phyloP scores from a whole-genome alignment of 2,888 invertebrate genomes.

The Ligdia adustata region DNA sequence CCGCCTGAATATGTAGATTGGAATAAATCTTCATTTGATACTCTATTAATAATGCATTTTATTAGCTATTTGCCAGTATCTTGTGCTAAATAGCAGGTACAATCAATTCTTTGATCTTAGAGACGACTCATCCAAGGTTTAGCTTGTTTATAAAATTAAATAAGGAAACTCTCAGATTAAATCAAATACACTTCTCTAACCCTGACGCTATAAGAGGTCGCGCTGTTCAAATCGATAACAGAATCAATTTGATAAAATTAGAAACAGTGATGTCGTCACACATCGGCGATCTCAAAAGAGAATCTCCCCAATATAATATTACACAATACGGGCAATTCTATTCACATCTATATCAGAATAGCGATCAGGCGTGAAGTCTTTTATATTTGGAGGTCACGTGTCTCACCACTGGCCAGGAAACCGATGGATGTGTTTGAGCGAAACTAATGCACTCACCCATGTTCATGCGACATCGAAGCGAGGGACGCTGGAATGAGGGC shows the following conservation, averaged over 20 bases:
- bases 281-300: constrained; percentile 41
- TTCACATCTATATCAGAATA: constrained; percentile 72
- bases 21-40: constrained; percentile 47
- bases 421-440: constrained; percentile 76
- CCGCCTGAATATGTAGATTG: constrained; percentile 54
- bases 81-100: too few species aligned
- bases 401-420: constrained; percentile 74
- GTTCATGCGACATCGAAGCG: constrained; percentile 66
- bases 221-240: constrained; percentile 11
- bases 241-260: constrained; percentile 34
- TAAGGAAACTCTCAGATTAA: neutral
- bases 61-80: neutral
- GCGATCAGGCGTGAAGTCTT: constrained; percentile 80
- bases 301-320: constrained; percentile 61
- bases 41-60: constrained; percentile 11
- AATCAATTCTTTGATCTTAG: too few species aligned
- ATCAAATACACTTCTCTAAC: constrained; percentile 15
- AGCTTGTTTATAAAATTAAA: too few species aligned
- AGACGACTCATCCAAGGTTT: too few species aligned
- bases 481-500: constrained; percentile 46
- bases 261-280: constrained; percentile 41
- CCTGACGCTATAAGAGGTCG: too few species aligned
- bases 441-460: constrained; percentile 81
- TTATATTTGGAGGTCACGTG: constrained; percentile 80
- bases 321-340: constrained; percentile 79